Evolutionary conservation across 35 echinoderm and acorn worm species (phyloP).

Genomic region (Diadema setosum): DNA sequence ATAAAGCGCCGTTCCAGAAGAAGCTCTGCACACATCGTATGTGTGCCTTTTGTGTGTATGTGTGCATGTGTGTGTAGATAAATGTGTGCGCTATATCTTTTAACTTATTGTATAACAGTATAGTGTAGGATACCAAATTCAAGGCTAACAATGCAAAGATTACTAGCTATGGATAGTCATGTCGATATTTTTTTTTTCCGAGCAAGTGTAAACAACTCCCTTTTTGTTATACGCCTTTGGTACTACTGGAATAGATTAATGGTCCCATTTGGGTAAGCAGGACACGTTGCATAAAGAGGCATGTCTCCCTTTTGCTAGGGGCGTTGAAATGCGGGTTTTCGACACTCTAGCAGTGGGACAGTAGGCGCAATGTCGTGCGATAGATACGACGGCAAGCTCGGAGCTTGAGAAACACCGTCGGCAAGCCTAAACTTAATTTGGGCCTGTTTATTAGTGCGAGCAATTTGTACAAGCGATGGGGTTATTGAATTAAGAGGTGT

Average conservation of each 20-base stretch:
- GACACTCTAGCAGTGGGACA: not conserved
- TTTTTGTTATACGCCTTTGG: not conserved
- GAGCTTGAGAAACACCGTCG: not conserved
- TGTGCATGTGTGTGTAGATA: too few species aligned
- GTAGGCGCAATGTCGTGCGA: not conserved
- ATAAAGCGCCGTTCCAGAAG: too few species aligned
- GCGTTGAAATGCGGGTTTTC: not conserved
- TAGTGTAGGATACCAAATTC: too few species aligned
- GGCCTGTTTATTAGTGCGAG: not conserved
- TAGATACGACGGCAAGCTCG: not conserved
- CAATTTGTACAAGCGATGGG: not conserved
- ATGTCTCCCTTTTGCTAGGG: not conserved
- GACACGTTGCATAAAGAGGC: too few species aligned
- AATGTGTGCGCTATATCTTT: too few species aligned
- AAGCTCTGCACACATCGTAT: too few species aligned
- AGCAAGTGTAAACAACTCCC: not conserved
- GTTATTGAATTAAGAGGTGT: constrained; percentile 4
- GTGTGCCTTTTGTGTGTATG: too few species aligned
- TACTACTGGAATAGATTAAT: not conserved
- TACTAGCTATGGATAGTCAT: not conserved
- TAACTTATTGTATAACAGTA: too few species aligned
- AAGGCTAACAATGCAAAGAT: too few species aligned
- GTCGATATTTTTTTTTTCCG: not conserved
- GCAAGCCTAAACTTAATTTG: not conserved
- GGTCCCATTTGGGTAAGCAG: not conserved